phyloP scores from a whole-genome alignment of 1,140 invertebrate genomes.

The Formica exsecta region DNA sequence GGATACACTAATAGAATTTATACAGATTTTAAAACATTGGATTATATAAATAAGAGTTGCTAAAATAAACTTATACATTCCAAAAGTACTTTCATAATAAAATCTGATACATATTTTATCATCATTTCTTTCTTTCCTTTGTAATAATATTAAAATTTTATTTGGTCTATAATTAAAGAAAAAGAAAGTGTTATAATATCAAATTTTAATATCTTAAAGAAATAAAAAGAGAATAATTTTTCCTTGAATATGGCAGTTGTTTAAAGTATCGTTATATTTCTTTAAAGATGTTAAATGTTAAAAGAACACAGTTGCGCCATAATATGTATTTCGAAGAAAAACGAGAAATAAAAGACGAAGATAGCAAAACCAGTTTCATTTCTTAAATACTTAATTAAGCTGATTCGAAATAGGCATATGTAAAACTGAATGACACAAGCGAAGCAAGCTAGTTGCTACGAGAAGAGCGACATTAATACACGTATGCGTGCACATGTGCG shows the following conservation, averaged over 20 bases:
- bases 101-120: not conserved
- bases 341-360: conserved; percentile 63
- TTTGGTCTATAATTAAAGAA: not conserved
- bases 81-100: no score
- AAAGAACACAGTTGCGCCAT: conserved; percentile 62
- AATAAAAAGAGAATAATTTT: not conserved
- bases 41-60: no score
- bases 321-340: conserved; percentile 66
- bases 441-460: conserved; percentile 27
- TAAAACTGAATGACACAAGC: conserved; percentile 73
- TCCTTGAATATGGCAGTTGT: not conserved
- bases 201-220: not conserved
- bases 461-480: conserved; percentile 56
- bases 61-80: no score
- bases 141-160: not conserved
- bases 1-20: no score
- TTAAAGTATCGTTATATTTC: not conserved
- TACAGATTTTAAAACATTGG: no score
- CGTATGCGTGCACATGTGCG: conserved; percentile 6
- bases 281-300: conserved; percentile 62
- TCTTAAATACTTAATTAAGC: conserved; percentile 85
- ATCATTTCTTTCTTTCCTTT: not conserved
- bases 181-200: not conserved
- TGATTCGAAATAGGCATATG: conserved; percentile 75
- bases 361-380: conserved; percentile 81